Evolutionary conservation across 2,113 vertebrate genomes (phyloP), one percentile per base, ranked within the genome.

Genomic region (Phodopus roborovskii): DNA sequence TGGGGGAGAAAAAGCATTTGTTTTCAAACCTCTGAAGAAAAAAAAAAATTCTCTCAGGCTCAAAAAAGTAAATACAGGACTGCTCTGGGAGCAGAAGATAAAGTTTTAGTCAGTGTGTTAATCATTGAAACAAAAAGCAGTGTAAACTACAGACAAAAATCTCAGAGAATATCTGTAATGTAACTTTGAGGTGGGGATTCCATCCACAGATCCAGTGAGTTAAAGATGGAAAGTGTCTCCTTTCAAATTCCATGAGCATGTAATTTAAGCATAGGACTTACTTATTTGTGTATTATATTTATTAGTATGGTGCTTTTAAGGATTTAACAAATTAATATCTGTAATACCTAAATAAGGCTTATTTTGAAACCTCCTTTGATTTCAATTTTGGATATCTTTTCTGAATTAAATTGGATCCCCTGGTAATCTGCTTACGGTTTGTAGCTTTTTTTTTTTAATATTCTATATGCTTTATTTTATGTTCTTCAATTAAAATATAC

Each of bases 11-110:
- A 92, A 94, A 73, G 4, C 30, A 94, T 56, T 78, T 74, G 5
- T 77, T 95, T 95, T 96, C 85, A 96, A 91, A 94, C 77, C 78
- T 89, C 91, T 89, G 42, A 97, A 82, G 60, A 94, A 56, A 13
- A 56, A 13, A 77, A 79, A 96, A 93, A 75, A 28, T 87, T 28
- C 53, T 89, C 45, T 24, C 0, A n/a, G 66, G 73, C 85, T 81
- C 70, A 60, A 88, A 70, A 85, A 78, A 82, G 26, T 82, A 95
- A 96, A 71, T 77, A 70, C 88, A 94, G 94, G 73, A 78, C 73
- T 50, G 39, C 20, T 90, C 48, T 36, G 16, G 62, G 53, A 36
- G 62, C 16, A 24, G 7, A 58, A 85, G 17, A 86, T 77, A 50
- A 68, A 82, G 48, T 92, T 88, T 91, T 33, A 73, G 45, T 2